These are phyloP conservation scores for Peromyscus leucopus DNA, from an alignment of 2,113 vertebrate genomes.

Conservation along the genomic window DNA sequence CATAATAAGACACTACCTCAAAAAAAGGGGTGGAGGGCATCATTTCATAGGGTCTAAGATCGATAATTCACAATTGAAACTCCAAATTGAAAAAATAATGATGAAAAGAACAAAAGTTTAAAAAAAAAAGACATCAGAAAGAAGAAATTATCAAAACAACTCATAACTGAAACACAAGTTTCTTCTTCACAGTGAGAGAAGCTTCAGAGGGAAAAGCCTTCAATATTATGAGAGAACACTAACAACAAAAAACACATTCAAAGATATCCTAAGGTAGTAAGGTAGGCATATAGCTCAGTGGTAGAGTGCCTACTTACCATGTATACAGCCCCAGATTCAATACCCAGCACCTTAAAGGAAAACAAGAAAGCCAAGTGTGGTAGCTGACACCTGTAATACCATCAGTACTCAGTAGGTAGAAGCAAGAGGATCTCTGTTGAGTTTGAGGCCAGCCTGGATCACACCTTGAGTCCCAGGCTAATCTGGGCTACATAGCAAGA, in stretches of 20 bases:
- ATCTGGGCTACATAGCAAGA: background rate
- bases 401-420: background rate
- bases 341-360: background rate
- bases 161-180: background rate
- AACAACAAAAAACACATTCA: background rate
- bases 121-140: background rate
- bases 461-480: background rate
- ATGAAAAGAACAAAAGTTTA: background rate
- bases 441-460: background rate
- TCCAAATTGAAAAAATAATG: background rate
- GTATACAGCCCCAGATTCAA: background rate
- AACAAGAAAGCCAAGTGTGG: background rate
- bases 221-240: background rate
- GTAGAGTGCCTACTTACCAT: background rate
- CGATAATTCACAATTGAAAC: background rate
- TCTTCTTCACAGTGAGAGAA: background rate
- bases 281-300: background rate
- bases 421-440: background rate
- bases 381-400: background rate
- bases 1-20: background rate
- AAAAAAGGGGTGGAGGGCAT: background rate
- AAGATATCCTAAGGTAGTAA: background rate
- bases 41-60: background rate
- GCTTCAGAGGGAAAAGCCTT: background rate
- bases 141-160: background rate